Percentiles rank a stretch among this genome's conserved stretches.
These are phyloP conservation scores for Gymnoscopelus microlampas DNA, from an alignment of 2,797 vertebrate species.

Conservation along the genomic window DNA sequence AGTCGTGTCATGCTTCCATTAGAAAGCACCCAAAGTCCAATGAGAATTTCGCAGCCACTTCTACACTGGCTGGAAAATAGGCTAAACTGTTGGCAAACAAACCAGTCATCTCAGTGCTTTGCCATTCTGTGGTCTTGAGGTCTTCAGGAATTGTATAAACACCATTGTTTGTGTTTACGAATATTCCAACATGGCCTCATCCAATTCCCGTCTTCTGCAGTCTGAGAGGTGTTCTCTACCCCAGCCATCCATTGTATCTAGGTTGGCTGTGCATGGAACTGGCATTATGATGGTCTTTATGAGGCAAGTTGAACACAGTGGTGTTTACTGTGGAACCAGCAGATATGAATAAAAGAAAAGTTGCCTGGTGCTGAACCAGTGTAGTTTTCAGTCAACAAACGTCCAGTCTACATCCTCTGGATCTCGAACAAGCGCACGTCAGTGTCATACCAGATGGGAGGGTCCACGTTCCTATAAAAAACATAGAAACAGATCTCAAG, in stretches of 20 bases:
- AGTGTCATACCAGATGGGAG: slow-evolving; percentile 97
- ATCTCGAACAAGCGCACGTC: slow-evolving; percentile 98
- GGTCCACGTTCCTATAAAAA: slow-evolving; percentile 91
- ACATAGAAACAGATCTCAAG: neutral
- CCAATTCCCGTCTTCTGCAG: slow-evolving; percentile 15
- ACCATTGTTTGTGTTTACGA: slow-evolving; percentile 33
- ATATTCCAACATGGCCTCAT: neutral
- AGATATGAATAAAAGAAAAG: slow-evolving; percentile 28
- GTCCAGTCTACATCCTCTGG: slow-evolving; percentile 88
- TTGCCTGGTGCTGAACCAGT: slow-evolving; percentile 30
- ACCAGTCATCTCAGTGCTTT: slow-evolving; percentile 39
- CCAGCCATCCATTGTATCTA: slow-evolving; percentile 11
- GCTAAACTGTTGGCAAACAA: slow-evolving; percentile 27
- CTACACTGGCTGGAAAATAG: slow-evolving; percentile 18
- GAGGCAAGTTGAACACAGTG: slow-evolving; percentile 61
- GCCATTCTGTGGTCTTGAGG: slow-evolving; percentile 70
- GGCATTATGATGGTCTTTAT: slow-evolving; percentile 36
- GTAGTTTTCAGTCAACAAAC: slow-evolving; percentile 22
- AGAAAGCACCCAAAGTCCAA: slow-evolving; percentile 35
- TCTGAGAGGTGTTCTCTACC: slow-evolving; percentile 5
- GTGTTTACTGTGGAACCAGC: slow-evolving; percentile 56
- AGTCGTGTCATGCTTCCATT: slow-evolving; percentile 34
- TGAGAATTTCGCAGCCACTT: slow-evolving; percentile 22
- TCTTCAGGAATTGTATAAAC: slow-evolving; percentile 55
- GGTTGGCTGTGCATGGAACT: slow-evolving; percentile 8